These are phyloP conservation scores for Synodontis membranacea DNA, from an alignment of 2,113 vertebrate genomes.

Conservation along the genomic window DNA sequence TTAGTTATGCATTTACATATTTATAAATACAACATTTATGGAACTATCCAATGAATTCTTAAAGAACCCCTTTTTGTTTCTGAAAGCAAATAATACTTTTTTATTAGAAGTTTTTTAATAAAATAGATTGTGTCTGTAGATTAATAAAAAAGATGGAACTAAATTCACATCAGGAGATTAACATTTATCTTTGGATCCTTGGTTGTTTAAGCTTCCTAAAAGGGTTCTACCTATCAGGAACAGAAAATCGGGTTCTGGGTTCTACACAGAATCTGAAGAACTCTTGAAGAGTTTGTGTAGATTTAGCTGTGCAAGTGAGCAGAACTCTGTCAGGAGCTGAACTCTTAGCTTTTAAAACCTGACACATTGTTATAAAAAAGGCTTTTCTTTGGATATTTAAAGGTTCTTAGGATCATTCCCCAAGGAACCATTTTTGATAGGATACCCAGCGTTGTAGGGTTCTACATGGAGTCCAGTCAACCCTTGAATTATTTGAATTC, in stretches of 20 bases:
- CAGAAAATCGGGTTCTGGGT: neutral
- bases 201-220: too few species aligned
- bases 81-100: too few species aligned
- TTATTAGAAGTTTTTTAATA: too few species aligned
- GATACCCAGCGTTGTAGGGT: neutral
- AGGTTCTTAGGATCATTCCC: neutral
- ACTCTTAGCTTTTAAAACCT: neutral
- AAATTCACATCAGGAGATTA: neutral
- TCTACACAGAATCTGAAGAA: neutral
- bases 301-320: neutral
- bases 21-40: neutral
- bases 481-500: neutral
- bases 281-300: too few species aligned
- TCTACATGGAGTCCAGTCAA: neutral
- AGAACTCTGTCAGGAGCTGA: neutral
- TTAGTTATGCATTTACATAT: neutral
- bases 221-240: too few species aligned
- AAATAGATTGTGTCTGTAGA: too few species aligned
- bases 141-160: neutral
- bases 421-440: neutral
- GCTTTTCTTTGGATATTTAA: neutral
- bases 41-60: neutral
- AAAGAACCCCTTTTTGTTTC: neutral
- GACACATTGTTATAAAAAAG: neutral
- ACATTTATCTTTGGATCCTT: neutral